These are phyloP conservation scores for Nettapus auritus DNA, from an alignment of 2,113 vertebrate genomes.

Conservation along the genomic window DNA sequence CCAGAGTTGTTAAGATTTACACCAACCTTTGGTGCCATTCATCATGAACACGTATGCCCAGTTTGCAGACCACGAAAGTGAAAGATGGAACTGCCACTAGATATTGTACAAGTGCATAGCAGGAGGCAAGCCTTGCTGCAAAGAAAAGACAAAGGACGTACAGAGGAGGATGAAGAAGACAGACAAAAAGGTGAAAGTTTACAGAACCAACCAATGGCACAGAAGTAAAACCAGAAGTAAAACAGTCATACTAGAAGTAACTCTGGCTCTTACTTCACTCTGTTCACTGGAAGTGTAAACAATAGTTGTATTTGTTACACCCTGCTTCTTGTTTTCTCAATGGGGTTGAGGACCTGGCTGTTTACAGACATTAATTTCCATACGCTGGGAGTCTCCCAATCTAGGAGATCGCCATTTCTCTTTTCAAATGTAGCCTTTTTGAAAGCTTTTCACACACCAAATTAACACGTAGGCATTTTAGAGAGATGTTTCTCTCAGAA, in stretches of 20 bases:
- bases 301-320: not conserved
- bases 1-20: not conserved
- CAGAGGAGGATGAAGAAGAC: not conserved
- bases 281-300: not conserved
- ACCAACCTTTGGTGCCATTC: slow-evolving; percentile 1
- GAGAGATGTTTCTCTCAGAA: not conserved
- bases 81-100: slow-evolving; percentile 13
- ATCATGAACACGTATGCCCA: not conserved
- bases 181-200: not conserved
- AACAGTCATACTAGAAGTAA: not conserved
- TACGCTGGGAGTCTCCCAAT: not conserved
- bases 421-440: not conserved
- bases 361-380: not conserved
- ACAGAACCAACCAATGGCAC: not conserved
- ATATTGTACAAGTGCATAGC: not conserved
- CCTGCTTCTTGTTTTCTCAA: not conserved
- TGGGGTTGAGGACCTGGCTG: not conserved
- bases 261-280: not conserved
- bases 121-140: slow-evolving; percentile 23
- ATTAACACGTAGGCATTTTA: not conserved
- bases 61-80: not conserved
- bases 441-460: not conserved
- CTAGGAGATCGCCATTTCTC: not conserved
- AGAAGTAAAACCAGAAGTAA: not conserved
- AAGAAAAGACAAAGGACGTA: not conserved